Evolutionary conservation across 2,888 invertebrate genomes (phyloP), one percentile per base, ranked within the genome.

Genomic region (Pediacus dermestoides): DNA sequence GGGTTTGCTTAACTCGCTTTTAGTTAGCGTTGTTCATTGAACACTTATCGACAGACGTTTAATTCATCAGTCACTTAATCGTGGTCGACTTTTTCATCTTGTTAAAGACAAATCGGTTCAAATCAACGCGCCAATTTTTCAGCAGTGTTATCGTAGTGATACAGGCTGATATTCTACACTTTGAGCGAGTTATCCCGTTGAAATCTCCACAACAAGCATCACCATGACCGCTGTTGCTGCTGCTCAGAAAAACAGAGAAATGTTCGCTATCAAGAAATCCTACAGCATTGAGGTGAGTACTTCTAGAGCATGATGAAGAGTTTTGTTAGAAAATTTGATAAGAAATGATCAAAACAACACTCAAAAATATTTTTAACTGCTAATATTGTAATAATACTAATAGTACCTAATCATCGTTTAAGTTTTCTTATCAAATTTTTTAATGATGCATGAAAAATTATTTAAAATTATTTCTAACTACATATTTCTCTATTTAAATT

Each of bases 261-360:
- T 91, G 85, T 92, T 92, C 80, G 91, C 92, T 71, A 92, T 92
- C 77, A 92, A 92, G 77, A 93, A 93, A 71, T 91, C 91, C 54
- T 93, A 93, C 81, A 92, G 91, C 77, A 90, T 93, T 71, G 93
- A 93, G 88, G 93, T 92, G 76, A 84, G 87, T 74, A 26, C 26
- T 23, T 23, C 10, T 18, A 18, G 4, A 18, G 8, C 8, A n/a
- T n/a, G n/a, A n/a, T n/a, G n/a, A n/a, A n/a, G n/a, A n/a, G n/a
- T n/a, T n/a, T n/a, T n/a, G n/a, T n/a, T n/a, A n/a, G n/a, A n/a
- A n/a, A n/a, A n/a, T n/a, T n/a, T n/a, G n/a, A n/a, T n/a, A n/a
- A n/a, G n/a, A n/a, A n/a, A n/a, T n/a, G n/a, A n/a, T n/a, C n/a
- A n/a, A n/a, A n/a, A n/a, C n/a, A n/a, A n/a, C n/a, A n/a, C n/a